phyloP scores from a whole-genome alignment of 2,888 invertebrate species.

The Priocnemis perturbator region DNA sequence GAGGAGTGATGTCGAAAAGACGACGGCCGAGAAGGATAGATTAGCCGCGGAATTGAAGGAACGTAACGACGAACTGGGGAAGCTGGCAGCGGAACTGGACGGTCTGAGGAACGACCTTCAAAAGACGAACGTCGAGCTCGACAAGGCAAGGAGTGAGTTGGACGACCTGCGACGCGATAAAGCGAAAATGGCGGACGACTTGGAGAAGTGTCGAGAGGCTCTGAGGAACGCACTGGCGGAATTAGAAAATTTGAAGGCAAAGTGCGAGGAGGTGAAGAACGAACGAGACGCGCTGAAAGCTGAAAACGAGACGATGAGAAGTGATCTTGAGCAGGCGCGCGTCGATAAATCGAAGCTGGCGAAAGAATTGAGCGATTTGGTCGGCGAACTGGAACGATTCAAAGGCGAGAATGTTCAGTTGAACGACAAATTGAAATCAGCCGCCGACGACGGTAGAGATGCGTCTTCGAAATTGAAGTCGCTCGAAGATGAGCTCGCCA shows the following conservation, averaged over 20 bases:
- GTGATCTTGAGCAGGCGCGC: slow-evolving; percentile 27
- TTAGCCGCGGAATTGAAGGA: slow-evolving; percentile 19
- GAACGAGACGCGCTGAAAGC: slow-evolving; percentile 33
- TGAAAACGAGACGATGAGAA: slow-evolving; percentile 26
- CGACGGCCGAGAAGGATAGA: slow-evolving; percentile 30
- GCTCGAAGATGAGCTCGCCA: slow-evolving; percentile 6
- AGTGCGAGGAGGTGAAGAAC: slow-evolving; percentile 28
- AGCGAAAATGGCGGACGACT: slow-evolving; percentile 34
- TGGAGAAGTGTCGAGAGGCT: slow-evolving; percentile 36
- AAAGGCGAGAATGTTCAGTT: neutral
- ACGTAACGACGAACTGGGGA: slow-evolving; percentile 26
- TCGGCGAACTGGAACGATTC: neutral
- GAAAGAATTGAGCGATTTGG: slow-evolving; percentile 18
- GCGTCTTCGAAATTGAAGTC: too few species aligned
- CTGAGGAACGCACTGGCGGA: slow-evolving; percentile 36
- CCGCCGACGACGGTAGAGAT: neutral
- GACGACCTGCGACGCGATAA: slow-evolving; percentile 21
- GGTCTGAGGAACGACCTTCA: slow-evolving; percentile 25
- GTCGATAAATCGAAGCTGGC: slow-evolving; percentile 30
- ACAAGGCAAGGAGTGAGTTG: slow-evolving; percentile 22
- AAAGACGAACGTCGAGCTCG: slow-evolving; percentile 27
- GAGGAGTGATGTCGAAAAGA: slow-evolving; percentile 27
- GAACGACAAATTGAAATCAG: neutral
- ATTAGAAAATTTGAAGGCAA: slow-evolving; percentile 28
- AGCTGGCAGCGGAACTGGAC: slow-evolving; percentile 21